These are phyloP conservation scores for Phrynocephalus versicolor DNA, from an alignment of 2,113 vertebrate species.

Conservation along the genomic window DNA sequence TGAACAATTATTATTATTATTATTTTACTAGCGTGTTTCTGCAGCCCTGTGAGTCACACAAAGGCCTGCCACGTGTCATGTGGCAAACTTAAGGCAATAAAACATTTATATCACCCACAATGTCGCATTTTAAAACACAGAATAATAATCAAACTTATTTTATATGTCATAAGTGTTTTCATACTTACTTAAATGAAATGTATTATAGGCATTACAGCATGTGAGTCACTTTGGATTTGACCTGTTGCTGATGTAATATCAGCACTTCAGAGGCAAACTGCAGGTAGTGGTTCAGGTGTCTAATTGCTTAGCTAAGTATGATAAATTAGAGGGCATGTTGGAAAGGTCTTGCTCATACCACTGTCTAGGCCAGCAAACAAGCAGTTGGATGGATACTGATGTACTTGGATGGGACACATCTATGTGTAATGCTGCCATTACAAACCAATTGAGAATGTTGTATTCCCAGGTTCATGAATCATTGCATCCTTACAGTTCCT, in stretches of 20 bases:
- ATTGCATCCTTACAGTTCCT: neutral
- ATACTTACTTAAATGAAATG: slow-evolving; percentile 1
- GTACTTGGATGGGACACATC: neutral
- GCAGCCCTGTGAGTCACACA: slow-evolving; percentile 12
- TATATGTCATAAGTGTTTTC: neutral
- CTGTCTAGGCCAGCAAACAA: neutral
- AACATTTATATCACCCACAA: slow-evolving; percentile 9
- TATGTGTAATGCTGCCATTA: too few relatives aligned
- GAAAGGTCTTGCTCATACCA: neutral
- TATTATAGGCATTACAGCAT: neutral
- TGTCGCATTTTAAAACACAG: neutral
- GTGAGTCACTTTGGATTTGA: slow-evolving; percentile 8
- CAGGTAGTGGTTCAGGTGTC: neutral
- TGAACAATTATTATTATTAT: neutral
- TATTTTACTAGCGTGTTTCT: slow-evolving; percentile 19
- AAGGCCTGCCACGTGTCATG: neutral
- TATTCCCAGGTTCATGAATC: neutral
- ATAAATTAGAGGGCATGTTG: neutral
- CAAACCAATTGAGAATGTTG: neutral
- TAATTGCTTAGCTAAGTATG: neutral
- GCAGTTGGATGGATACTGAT: neutral
- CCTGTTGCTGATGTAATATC: neutral
- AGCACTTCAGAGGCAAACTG: neutral
- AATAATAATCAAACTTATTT: slow-evolving; percentile 9
- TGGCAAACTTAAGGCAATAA: slow-evolving; percentile 13